Evolutionary conservation across 2,113 vertebrate species (phyloP).

Genomic region (Phyllopteryx taeniolatus): DNA sequence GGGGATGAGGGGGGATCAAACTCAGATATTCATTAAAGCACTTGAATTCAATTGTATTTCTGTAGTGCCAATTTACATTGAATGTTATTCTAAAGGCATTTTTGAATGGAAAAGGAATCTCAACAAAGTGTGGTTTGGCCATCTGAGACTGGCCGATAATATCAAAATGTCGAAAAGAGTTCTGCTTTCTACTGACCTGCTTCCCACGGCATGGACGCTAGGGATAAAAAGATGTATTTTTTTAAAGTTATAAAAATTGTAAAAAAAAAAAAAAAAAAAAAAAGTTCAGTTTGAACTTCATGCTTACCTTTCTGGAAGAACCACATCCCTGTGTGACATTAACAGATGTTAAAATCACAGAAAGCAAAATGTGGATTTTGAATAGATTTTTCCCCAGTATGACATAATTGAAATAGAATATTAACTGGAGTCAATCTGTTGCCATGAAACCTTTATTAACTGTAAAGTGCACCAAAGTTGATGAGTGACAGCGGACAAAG

Average conservation of each 20-base stretch:
- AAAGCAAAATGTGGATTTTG: not conserved
- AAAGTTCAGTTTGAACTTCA: not conserved
- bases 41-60: not conserved
- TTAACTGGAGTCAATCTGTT: not conserved
- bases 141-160: not conserved
- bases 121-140: not conserved
- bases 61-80: not conserved
- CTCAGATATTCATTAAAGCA: not conserved
- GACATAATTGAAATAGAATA: not conserved
- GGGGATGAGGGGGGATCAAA: not conserved
- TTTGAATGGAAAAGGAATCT: not conserved
- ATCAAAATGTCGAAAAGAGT: not conserved
- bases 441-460: not conserved
- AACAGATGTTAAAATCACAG: not conserved
- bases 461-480: not conserved
- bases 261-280: not conserved
- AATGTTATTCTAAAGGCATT: not conserved
- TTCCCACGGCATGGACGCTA: slow-evolving; percentile 53
- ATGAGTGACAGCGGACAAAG: not conserved
- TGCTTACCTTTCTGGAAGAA: slow-evolving; percentile 60
- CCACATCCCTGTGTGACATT: slow-evolving; percentile 38
- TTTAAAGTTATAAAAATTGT: not conserved
- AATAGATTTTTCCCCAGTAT: not conserved
- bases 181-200: slow-evolving; percentile 30
- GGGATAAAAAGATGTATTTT: not conserved